Base-by-base conservation (phyloP, 2,888 invertebrate genomes). In the Dryobota labecula region DNA sequence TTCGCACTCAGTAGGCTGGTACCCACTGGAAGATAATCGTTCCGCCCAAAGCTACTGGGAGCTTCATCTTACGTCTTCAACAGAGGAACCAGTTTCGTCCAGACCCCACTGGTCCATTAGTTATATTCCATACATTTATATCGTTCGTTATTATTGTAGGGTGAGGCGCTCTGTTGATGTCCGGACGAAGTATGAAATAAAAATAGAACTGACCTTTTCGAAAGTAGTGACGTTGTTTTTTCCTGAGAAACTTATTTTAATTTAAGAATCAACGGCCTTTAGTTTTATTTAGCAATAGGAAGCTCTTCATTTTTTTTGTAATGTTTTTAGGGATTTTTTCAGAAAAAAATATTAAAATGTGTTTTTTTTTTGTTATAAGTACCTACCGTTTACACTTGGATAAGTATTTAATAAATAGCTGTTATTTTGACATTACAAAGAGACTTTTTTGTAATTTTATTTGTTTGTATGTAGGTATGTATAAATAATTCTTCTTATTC, bases 111-210 rank as follows among this genome's bases (percentile, higher is more conserved):
- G 80, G 62, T 67, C 92, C 88, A 89, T 90, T 90, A 93, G 91
- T 93, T 93, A 93, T 92, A 90, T 58, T 51, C 88, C 86, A 90
- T 91, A 90, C 89, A 91, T 91, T 90, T 91, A 90, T 91, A 90
- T 88, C 89, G 90, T 20, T 89, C 89, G 89, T 90, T 93, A 92
- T 92, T 91, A 91, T 61, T 63, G 49, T 79, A 76, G 62, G 80
- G 79, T 70, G 58, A 56, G 5, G 9, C 9, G n/a, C 4, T 38
- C 60, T 63, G 71, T 81, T 72, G 43, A 38, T 24, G 69, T 33
- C 57, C 20, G 8, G 5, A 11, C 33, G 24, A 69, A 58, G 20
- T 20, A 27, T 60, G 33, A 24, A 41, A 30, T 45, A 7, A 63
- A 78, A 71, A 62, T 63, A 71, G 24, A 3, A 20, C 27, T 53